A percentile compares a stretch with the other conserved stretches of the same genome.
phyloP scores from a whole-genome alignment of 2,888 invertebrate genomes.

The Acholoe squamosa region DNA sequence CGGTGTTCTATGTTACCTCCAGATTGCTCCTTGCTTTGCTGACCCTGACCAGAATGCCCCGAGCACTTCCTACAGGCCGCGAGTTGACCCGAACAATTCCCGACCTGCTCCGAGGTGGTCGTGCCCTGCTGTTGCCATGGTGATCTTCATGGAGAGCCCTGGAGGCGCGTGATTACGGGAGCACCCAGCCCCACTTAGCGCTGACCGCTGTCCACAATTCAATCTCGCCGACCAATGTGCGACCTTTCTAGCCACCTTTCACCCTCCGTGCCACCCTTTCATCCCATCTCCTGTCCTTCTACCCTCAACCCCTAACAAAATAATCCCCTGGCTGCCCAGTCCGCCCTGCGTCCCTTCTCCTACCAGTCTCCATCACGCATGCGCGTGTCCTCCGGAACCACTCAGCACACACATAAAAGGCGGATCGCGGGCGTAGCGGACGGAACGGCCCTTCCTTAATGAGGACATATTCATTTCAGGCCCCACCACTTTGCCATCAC shows the following conservation, averaged over 20 bases:
- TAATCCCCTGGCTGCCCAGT: neutral
- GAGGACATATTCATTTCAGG: constrained; percentile 28
- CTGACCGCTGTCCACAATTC: constrained; percentile 26
- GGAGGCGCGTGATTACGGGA: constrained; percentile 18
- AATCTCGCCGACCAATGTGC: constrained; percentile 18
- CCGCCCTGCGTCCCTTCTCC: neutral
- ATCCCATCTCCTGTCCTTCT: neutral
- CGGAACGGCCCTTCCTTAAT: neutral
- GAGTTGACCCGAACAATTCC: neutral
- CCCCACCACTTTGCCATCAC: neutral
- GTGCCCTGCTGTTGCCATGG: constrained; percentile 33
- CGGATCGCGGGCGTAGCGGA: neutral
- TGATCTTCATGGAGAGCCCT: constrained; percentile 30
- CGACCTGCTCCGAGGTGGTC: constrained; percentile 1
- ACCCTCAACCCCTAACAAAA: neutral
- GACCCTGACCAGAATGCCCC: neutral
- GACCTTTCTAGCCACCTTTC: constrained; percentile 52
- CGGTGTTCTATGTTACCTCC: too few species aligned
- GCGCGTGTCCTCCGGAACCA: constrained; percentile 36
- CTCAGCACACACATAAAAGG: neutral
- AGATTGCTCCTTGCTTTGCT: too few species aligned
- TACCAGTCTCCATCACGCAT: neutral
- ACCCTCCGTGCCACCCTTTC: neutral
- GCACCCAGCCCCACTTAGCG: constrained; percentile 9
- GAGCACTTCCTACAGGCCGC: neutral